These are phyloP conservation scores for Brachypodius melanocephalos DNA, from an alignment of 2,113 vertebrate genomes.

Conservation along the genomic window DNA sequence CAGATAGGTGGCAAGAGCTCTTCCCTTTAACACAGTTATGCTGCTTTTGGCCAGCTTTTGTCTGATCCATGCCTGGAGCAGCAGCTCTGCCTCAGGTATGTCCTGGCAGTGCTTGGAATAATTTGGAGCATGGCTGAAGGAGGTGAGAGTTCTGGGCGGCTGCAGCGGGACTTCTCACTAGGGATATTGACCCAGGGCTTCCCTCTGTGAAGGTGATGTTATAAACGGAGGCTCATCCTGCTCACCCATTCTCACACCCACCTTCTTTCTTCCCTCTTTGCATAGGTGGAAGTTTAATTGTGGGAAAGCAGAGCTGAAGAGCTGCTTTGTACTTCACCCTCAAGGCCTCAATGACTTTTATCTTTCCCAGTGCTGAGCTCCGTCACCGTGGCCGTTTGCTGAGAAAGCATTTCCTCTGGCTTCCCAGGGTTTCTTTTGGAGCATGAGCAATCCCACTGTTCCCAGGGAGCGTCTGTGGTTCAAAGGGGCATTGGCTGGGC, in stretches of 20 bases:
- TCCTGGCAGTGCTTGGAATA: not conserved
- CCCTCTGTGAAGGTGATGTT: not conserved
- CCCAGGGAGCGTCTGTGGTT: not conserved
- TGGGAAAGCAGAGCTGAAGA: not conserved
- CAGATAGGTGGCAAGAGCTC: not conserved
- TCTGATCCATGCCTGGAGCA: fast-evolving
- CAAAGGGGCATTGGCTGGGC: not conserved
- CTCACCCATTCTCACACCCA: not conserved
- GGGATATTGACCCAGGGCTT: not conserved
- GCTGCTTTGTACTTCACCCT: constrained; percentile 43
- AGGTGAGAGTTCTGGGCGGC: not conserved
- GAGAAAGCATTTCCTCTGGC: not conserved
- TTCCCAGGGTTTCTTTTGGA: not conserved
- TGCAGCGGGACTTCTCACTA: fast-evolving
- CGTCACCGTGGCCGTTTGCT: not conserved
- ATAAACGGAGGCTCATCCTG: not conserved
- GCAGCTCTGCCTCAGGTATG: not conserved
- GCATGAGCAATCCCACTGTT: not conserved
- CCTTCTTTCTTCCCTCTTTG: not conserved
- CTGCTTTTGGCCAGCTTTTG: not conserved
- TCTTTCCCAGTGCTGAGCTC: not conserved
- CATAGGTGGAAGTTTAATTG: not conserved
- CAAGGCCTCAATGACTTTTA: constrained; percentile 21
- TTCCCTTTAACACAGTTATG: not conserved
- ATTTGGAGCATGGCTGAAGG: not conserved